These are phyloP conservation scores for Amblyopsis hoosieri DNA, from an alignment of 2,797 vertebrate species.

Conservation along the genomic window DNA sequence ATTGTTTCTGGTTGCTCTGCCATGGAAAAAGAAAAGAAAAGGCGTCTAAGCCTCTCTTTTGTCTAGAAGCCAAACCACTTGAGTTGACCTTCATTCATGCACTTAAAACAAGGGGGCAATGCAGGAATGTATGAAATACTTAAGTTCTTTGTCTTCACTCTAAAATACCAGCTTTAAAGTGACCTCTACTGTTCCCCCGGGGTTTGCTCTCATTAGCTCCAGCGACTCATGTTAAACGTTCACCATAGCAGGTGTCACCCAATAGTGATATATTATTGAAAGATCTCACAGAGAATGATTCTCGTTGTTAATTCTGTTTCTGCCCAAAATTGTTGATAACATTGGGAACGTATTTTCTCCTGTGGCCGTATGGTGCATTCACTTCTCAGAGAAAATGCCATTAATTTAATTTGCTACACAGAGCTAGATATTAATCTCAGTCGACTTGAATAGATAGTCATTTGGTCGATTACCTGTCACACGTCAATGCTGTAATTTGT, in stretches of 20 bases:
- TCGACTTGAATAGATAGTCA: slow-evolving; percentile 58
- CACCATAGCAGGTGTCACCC: slow-evolving; percentile 11
- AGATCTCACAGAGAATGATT: slow-evolving; percentile 1
- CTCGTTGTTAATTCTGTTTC: slow-evolving; percentile 10
- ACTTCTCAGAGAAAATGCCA: slow-evolving; percentile 43
- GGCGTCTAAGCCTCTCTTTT: slow-evolving; percentile 74
- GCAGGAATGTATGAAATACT: slow-evolving; percentile 76
- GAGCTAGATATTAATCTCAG: slow-evolving; percentile 66
- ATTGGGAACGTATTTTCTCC: slow-evolving; percentile 37
- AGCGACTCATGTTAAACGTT: slow-evolving; percentile 54
- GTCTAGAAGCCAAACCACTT: slow-evolving; percentile 76
- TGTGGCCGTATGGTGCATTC: slow-evolving; percentile 28
- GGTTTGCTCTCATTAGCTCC: slow-evolving; percentile 74
- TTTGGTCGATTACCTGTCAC: slow-evolving; percentile 58
- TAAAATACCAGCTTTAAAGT: slow-evolving; percentile 79
- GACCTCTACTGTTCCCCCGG: slow-evolving; percentile 72
- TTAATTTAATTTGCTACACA: slow-evolving; percentile 61
- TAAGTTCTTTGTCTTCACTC: slow-evolving; percentile 75
- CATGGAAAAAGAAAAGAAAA: slow-evolving; percentile 64
- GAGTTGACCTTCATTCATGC: slow-evolving; percentile 77
- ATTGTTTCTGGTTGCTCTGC: slow-evolving; percentile 57
- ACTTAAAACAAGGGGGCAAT: slow-evolving; percentile 72
- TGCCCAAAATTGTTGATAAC: slow-evolving; percentile 20
- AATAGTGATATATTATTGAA: neutral
- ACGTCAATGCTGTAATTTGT: slow-evolving; percentile 57